Conservation (phyloP, 1,140 invertebrate genomes). For the Aphelenchoides besseyi region DNA sequence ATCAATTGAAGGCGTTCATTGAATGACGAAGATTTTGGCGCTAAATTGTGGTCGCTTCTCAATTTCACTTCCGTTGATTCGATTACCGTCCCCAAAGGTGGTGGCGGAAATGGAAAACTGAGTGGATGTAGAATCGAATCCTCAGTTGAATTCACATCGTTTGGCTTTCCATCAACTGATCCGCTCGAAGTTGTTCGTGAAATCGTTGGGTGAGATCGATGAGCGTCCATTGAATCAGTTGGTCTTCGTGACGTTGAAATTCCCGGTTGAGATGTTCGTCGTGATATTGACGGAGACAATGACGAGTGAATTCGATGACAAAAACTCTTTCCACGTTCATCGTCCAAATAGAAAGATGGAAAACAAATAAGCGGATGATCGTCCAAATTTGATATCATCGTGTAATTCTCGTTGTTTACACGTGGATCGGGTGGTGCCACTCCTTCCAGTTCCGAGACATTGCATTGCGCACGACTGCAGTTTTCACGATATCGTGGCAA, state of each 20-base stretch:
- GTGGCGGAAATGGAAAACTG: background rate
- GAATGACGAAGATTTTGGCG: background rate
- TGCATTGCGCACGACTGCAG: too few species aligned
- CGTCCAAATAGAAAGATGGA: constrained; percentile 8
- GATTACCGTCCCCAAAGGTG: background rate
- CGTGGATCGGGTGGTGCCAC: constrained; percentile 5
- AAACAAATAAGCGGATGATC: background rate
- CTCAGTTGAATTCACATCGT: background rate
- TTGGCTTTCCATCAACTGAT: background rate
- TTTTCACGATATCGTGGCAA: background rate
- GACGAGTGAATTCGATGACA: constrained; percentile 2
- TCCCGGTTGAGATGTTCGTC: background rate
- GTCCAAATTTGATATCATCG: background rate
- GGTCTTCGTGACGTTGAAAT: background rate
- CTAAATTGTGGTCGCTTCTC: background rate
- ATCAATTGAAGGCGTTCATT: constrained; percentile 8
- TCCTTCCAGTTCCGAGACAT: too few species aligned
- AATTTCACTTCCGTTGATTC: background rate
- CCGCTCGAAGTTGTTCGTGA: background rate
- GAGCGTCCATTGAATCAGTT: background rate
- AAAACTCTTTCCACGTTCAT: background rate
- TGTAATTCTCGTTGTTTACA: background rate
- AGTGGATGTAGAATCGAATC: background rate
- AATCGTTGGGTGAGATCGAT: background rate
- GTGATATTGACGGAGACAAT: background rate